Conservation (phyloP, 2,888 invertebrate species). For the Yponomeuta sedellus region DNA sequence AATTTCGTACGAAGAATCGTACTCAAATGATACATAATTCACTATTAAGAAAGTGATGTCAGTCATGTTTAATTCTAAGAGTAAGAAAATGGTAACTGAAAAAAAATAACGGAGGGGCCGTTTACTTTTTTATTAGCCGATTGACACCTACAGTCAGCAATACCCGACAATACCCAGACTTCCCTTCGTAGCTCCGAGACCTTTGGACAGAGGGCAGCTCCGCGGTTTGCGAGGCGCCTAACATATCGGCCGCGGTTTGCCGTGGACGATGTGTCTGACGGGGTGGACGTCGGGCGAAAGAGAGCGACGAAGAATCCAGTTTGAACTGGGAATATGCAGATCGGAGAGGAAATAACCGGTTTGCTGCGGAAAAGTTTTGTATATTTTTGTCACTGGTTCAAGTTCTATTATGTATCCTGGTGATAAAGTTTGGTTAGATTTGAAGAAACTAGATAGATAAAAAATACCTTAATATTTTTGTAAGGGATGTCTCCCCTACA, state of each 20-base stretch:
- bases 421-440: too few species aligned
- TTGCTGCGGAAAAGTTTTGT: not conserved
- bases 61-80: too few species aligned
- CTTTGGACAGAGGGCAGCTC: slow-evolving; percentile 35
- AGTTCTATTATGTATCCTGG: too few species aligned
- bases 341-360: not conserved
- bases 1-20: too few species aligned
- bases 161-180: not conserved
- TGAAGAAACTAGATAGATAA: too few species aligned
- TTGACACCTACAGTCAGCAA: not conserved
- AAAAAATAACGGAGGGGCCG: too few species aligned
- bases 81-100: too few species aligned
- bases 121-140: too few species aligned
- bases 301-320: not conserved
- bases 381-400: not conserved
- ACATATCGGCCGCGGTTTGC: slow-evolving; percentile 52
- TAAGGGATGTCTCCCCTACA: too few species aligned
- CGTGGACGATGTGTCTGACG: not conserved
- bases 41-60: too few species aligned
- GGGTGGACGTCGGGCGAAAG: not conserved
- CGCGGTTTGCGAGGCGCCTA: slow-evolving; percentile 58
- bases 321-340: not conserved
- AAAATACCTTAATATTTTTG: too few species aligned
- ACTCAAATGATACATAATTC: too few species aligned
- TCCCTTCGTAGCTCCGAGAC: slow-evolving; percentile 23